phyloP scores from a whole-genome alignment of 2,888 invertebrate genomes.

The Pseudococcus jackbeardsleyi region DNA sequence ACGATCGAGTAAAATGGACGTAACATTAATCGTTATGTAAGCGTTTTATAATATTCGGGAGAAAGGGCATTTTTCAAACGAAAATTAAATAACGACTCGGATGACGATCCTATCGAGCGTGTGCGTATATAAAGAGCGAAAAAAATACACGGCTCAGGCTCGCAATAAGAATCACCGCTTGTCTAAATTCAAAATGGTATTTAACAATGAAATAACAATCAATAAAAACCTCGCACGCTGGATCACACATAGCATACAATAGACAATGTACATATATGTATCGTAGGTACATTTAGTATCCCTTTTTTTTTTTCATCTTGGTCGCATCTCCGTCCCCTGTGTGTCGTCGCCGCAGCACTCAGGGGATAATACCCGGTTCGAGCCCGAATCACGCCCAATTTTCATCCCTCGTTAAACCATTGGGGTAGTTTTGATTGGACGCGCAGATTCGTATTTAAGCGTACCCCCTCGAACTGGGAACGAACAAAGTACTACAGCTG shows the following conservation, averaged over 20 bases:
- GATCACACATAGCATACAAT: conserved; percentile 57
- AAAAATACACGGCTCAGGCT: conserved; percentile 1
- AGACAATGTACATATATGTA: conserved; percentile 44
- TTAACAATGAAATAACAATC: conserved; percentile 65
- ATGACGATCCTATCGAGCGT: neutral
- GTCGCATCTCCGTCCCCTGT: conserved; percentile 31
- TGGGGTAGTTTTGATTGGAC: conserved; percentile 62
- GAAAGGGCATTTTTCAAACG: conserved; percentile 24
- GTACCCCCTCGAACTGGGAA: conserved; percentile 6
- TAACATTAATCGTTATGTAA: conserved; percentile 55
- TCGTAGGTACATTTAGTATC: neutral
- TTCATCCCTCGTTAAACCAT: conserved; percentile 63
- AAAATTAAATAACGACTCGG: conserved; percentile 45
- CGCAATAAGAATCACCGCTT: conserved; percentile 6
- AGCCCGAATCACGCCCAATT: conserved; percentile 63
- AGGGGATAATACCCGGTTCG: conserved; percentile 29
- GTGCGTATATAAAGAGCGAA: neutral
- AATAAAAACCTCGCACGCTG: conserved; percentile 64
- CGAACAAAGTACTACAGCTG: conserved; percentile 63
- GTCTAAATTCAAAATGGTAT: conserved; percentile 63
- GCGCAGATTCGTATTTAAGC: conserved; percentile 18
- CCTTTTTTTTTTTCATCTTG: conserved; percentile 6
- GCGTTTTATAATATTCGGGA: conserved; percentile 37
- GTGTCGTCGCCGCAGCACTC: neutral
- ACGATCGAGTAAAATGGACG: conserved; percentile 15